Conservation (phyloP, 30 jellyfish, hydroid and myxozoan genomes). For the Rhopilema esculentum region DNA sequence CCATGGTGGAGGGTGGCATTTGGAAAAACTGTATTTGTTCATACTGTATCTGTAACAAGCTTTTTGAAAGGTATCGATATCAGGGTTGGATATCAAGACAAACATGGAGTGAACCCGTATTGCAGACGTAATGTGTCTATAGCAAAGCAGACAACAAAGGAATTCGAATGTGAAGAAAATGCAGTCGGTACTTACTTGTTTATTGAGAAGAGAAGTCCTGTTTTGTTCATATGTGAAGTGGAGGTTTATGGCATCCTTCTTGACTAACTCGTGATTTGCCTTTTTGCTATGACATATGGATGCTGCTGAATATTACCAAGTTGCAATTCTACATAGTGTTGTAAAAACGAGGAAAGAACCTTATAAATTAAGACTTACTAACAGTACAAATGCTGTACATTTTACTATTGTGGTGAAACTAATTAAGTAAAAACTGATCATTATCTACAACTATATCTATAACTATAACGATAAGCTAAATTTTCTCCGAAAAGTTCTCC, state of each 20-base stretch:
- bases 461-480: no score
- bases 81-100: not conserved
- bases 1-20: not conserved
- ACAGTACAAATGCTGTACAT: no score
- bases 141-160: not conserved
- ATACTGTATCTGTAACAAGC: not conserved
- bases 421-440: no score
- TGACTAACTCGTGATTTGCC: no score
- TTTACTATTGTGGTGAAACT: no score
- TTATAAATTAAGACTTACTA: no score
- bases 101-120: not conserved
- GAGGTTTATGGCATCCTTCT: not conserved
- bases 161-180: not conserved
- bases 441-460: no score
- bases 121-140: not conserved
- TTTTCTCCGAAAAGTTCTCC: no score
- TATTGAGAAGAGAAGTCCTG: not conserved
- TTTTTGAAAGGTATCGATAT: not conserved
- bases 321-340: no score
- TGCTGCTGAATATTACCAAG: no score
- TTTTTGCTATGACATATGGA: no score
- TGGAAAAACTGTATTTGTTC: not conserved
- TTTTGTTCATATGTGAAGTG: not conserved
- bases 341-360: no score
- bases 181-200: not conserved